These are phyloP conservation scores for Mormoops blainvillei DNA, from an alignment of 2,113 vertebrate genomes.

Conservation along the genomic window DNA sequence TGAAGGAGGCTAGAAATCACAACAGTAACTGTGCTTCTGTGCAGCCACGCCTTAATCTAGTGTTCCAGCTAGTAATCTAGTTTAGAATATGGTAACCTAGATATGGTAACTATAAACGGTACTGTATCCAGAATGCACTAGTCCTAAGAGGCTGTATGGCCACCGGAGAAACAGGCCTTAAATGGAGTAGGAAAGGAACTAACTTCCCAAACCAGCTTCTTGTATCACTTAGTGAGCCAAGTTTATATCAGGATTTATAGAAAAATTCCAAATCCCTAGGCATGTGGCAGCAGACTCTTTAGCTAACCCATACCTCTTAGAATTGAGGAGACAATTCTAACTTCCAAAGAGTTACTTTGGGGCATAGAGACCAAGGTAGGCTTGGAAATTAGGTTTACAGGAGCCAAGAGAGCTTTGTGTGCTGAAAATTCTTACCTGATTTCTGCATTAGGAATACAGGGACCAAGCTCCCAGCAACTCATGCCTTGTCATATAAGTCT, in stretches of 20 bases:
- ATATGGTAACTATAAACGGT: neutral
- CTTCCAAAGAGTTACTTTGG: neutral
- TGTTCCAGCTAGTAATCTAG: neutral
- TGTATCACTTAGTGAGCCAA: neutral
- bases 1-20: neutral
- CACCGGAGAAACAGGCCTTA: neutral
- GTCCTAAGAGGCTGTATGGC: neutral
- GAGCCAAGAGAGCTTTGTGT: neutral
- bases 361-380: neutral
- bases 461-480: neutral
- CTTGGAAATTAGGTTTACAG: neutral
- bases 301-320: neutral
- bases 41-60: neutral
- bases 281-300: neutral
- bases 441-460: neutral
- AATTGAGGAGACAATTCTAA: neutral
- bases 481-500: neutral
- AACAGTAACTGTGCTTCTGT: neutral
- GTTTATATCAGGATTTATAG: neutral
- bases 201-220: neutral
- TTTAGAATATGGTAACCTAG: neutral
- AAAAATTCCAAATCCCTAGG: neutral
- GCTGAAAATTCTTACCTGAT: neutral
- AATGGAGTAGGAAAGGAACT: neutral
- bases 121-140: neutral